Base-by-base conservation (phyloP, 2,888 invertebrate species). In the Rhagonycha fulva region DNA sequence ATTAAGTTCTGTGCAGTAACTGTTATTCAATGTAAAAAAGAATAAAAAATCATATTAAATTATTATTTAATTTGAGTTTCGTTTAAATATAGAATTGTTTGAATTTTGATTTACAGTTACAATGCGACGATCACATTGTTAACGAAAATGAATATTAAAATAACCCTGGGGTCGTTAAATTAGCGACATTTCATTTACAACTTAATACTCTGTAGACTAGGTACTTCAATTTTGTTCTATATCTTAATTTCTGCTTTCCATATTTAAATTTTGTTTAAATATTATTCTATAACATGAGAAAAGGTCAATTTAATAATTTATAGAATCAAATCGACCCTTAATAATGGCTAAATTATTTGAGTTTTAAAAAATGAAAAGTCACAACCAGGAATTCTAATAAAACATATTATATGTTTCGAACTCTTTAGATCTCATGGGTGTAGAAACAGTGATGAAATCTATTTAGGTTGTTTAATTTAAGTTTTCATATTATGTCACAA, bases 111-210 rank as follows among this genome's bases (percentile, higher is more conserved):
- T 47, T 47, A n/a, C 47, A 47, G 47, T 47, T 47, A n/a, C 47
- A 47, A 47, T 47, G 47, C n/a, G n/a, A 47, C 47, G 47, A 47
- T 47, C 47, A 47, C 47, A n/a, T 47, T 47, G 47, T 47, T 47
- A 47, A n/a, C 47, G n/a, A 47, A n/a, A 12, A n/a, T 47, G 47
- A 47, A 47, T 47, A 47, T 47, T 47, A 47, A 47, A 47, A 47
- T 47, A 47, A 7, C 47, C 47, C 62, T 62, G 79, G 81, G 82
- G 68, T 78, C 72, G 69, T 71, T 78, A 79, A 81, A 82, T 81
- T 82, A 81, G 80, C 79, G 81, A 81, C 81, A 79, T 80, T 80
- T 77, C 78, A 79, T 80, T 78, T 79, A 79, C 71, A 79, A 79
- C 77, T 79, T 72, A 75, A 71, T 71, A 72, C 77, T 77, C 76